Base-by-base conservation (phyloP, 2,113 vertebrate species). In the Brachyhypopomus gauderio region DNA sequence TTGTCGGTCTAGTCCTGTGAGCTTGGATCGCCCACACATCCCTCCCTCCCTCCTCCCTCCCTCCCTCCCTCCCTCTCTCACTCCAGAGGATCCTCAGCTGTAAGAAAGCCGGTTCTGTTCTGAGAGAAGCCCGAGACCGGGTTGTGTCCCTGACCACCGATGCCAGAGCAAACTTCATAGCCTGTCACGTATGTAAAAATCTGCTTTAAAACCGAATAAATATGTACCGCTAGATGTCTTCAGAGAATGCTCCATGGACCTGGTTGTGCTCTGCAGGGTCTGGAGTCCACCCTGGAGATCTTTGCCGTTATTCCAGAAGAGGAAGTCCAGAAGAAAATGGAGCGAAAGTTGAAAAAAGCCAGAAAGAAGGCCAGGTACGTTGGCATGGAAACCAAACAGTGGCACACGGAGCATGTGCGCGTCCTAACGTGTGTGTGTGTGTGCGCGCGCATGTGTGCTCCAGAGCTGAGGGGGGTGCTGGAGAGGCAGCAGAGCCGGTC, bases 111-210 rank as follows among this genome's bases (percentile, higher is more conserved):
- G 98, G 98, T 0, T 98, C 97, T 80, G 80, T 99, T 86, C 93
- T 99, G 88, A 89, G 98, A 75, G 95, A 97, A 85, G 94, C 96
- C 87, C 94, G 96, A 83, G 95, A 97, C 84, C 86, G 97, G 45
- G 89, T 98, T 3, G 96, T 98, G 55, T 95, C 93, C 2, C 89
- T 99, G 58, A 89, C 92, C 0, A 77, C 93, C 0, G 98, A 99
- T 86, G 17, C 5, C 71, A 96, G 84, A 0, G 91, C 93, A 87
- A 91, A 92, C 87, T 88, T 98, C 84, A 83, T 99, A 76, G 95
- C 94, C 64, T 99, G 97, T 85, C 97, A 99, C 0, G 98, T 99
- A 90, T 95, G 97, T 96, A 76, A 2, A 3, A n/a, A 34, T 1
- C 59, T 3, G 16, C 14, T 41, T n/a, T 55, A 56, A 2, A 48